phyloP scores from a whole-genome alignment of 2,888 invertebrate species.

The Tipula vernalis region DNA sequence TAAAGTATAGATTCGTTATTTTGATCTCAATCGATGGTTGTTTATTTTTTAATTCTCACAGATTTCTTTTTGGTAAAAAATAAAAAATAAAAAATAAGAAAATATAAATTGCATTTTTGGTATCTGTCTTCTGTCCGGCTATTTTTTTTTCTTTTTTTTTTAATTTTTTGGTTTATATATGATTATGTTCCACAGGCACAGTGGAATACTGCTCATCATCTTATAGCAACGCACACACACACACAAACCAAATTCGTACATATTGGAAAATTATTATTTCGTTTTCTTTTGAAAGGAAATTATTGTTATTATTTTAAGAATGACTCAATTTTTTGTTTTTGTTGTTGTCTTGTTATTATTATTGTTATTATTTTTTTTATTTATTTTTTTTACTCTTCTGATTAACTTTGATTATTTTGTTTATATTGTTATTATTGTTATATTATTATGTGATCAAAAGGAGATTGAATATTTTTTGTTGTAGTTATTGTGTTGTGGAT shows the following conservation, averaged over 20 bases:
- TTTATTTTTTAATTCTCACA: background rate
- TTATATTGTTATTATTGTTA: background rate
- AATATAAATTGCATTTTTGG: slow-evolving; percentile 4
- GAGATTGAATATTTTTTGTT: background rate
- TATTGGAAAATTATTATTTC: background rate
- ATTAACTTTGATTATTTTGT: slow-evolving; percentile 4
- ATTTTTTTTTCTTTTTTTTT: background rate
- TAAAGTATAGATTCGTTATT: background rate
- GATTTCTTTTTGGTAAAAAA: background rate
- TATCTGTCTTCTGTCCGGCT: background rate
- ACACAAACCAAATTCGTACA: background rate
- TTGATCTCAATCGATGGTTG: slow-evolving; percentile 4
- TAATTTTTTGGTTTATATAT: background rate
- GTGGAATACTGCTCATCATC: background rate
- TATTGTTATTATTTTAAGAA: background rate
- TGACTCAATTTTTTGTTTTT: background rate
- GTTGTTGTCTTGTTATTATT: background rate
- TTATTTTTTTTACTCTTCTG: background rate
- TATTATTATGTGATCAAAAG: background rate
- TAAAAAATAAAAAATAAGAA: background rate
- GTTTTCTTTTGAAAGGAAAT: background rate
- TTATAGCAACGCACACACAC: background rate
- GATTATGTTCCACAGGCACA: background rate
- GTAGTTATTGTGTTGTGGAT: background rate
- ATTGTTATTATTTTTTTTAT: background rate